These are phyloP conservation scores for Hippocampus guttulatus DNA, from an alignment of 2,113 vertebrate species.

Conservation along the genomic window DNA sequence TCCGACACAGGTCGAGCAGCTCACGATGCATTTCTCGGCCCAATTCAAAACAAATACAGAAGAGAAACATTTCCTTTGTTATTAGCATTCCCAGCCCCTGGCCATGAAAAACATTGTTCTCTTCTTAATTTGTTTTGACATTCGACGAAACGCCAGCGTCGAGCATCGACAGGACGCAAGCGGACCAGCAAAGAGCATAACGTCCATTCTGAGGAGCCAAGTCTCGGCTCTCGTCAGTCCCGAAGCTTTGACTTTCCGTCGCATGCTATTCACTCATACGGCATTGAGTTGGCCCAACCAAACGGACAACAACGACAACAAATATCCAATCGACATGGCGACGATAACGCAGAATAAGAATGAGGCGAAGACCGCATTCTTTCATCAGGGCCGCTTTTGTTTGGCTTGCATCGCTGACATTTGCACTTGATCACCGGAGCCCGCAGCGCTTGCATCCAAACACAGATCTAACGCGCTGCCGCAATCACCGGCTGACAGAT, in stretches of 20 bases:
- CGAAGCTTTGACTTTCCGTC: not conserved
- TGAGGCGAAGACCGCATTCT: not conserved
- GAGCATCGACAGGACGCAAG: not conserved
- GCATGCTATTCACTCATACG: not conserved
- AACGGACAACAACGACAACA: not conserved
- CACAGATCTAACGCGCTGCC: conserved; percentile 38
- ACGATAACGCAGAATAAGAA: not conserved
- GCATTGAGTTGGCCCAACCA: not conserved
- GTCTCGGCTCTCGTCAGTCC: not conserved
- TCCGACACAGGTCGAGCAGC: too few species aligned
- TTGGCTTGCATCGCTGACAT: not conserved
- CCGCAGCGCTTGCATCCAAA: conserved; percentile 40
- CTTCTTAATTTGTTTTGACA: not conserved
- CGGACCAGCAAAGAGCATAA: not conserved
- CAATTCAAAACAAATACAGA: not conserved
- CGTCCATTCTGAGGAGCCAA: not conserved
- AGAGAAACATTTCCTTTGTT: not conserved
- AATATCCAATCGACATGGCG: not conserved
- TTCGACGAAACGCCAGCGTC: not conserved
- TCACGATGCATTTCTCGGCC: too few species aligned
- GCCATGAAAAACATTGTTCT: not conserved
- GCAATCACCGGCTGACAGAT: conserved; percentile 58
- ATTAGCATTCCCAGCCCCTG: not conserved
- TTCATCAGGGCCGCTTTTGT: not conserved
- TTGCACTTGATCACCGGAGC: conserved; percentile 13